Evolutionary conservation across 1,140 invertebrate species (phyloP), one percentile per base, ranked within the genome.

Genomic region (Atta cephalotes): DNA sequence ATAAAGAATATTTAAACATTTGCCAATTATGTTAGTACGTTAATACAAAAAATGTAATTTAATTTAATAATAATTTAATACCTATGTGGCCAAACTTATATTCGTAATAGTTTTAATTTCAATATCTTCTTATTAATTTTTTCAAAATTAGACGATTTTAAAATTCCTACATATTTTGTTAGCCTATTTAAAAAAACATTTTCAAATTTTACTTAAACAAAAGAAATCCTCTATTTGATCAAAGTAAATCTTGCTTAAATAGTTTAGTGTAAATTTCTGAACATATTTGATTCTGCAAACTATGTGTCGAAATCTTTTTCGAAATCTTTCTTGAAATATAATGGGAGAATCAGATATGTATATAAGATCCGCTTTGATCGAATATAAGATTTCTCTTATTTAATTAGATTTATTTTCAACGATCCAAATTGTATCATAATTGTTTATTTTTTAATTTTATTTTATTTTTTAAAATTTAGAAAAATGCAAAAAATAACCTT

Each of bases 1-100:
- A 9, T 56, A 45, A 21, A 45, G n/a, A 77, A 25, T 16, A 51
- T 39, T 77, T 62, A 63, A 78, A 49, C 4, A 45, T 49, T 78
- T 14, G 16, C 7, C 21, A 49, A 39, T 39, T n/a, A 31, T 25
- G 5, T 45, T 14, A 7, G 35, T 39, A 62, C 18, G 12, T 76
- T n/a, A 51, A 2, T 18, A 66, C 31, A 21, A 60, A 21, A 60
- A 76, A 76, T 6, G 3, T 35, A 58, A 74, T 35, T 60, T 58
- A 12, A 58, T 60, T 39, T 39, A 76, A 76, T 76, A 21, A 60
- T 60, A 39, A 76, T 5, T n/a, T 76, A 2, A 45, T 21, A 39
- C 35, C n/a, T 35, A 35, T 3, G 3, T 4, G 3, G 10, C 18
- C 21, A 62, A 12, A 1, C 12, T 18, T 31, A 71, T 35, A 53